Conservation (phyloP, 2,888 invertebrate genomes). For the Xylocampa areola region DNA sequence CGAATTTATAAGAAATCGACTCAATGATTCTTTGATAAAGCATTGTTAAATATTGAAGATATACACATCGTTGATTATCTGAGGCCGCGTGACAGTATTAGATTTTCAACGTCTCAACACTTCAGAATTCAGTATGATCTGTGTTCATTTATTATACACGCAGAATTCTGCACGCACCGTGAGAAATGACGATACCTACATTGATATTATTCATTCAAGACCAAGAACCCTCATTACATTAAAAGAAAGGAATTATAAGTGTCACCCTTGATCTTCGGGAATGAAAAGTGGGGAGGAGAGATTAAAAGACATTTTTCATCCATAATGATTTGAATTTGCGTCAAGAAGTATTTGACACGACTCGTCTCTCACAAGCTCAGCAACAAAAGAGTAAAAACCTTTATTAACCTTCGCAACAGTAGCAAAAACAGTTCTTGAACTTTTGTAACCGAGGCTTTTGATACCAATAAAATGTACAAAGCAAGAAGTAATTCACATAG, state of each 20-base stretch:
- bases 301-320: not conserved
- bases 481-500: conserved; percentile 27
- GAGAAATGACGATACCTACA: conserved; percentile 28
- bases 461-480: conserved; percentile 23
- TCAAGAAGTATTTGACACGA: no score
- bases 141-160: conserved; percentile 39
- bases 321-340: not conserved
- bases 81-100: conserved; percentile 5
- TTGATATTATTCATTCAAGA: conserved; percentile 30
- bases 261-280: not conserved
- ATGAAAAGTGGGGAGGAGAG: not conserved
- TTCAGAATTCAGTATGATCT: conserved; percentile 32
- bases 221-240: conserved; percentile 29
- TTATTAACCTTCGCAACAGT: not conserved
- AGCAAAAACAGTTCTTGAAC: conserved; percentile 1
- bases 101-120: conserved; percentile 23
- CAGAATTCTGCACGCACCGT: conserved; percentile 8
- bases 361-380: no score
- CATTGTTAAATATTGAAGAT: conserved; percentile 5
- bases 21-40: not conserved
- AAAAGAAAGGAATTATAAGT: conserved; percentile 21
- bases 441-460: no score
- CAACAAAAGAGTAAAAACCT: not conserved
- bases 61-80: conserved; percentile 18
- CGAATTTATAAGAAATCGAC: not conserved